Evolutionary conservation across 2,113 vertebrate genomes (phyloP).

Genomic region (Nibea coibor): DNA sequence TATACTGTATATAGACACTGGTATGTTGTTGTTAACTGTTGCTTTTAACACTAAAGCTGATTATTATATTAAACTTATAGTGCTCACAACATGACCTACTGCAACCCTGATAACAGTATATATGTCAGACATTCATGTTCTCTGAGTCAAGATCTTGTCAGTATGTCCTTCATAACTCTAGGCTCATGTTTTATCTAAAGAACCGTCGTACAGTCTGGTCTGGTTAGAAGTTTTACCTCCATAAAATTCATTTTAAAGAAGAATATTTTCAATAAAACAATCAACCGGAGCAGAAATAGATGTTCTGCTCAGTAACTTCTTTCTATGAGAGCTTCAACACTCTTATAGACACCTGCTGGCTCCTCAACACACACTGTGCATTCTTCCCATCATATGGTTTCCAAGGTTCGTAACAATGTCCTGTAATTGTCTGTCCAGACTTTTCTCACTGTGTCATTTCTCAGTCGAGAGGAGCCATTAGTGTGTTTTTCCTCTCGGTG

Average conservation of each 20-base stretch:
- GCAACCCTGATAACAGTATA: neutral
- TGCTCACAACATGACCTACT: too few relatives aligned
- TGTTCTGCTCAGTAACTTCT: constrained; percentile 1
- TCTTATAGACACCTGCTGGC: constrained; percentile 20
- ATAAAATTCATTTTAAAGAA: neutral
- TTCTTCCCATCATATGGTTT: constrained; percentile 15
- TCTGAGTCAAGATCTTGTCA: neutral
- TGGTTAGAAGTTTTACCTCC: neutral
- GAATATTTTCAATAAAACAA: neutral
- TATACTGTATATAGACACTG: too few relatives aligned
- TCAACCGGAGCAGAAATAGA: neutral
- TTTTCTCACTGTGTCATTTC: constrained; percentile 15
- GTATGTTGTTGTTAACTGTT: too few relatives aligned
- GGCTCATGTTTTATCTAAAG: neutral
- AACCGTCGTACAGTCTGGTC: neutral
- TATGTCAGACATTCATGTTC: neutral
- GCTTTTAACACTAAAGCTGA: too few relatives aligned
- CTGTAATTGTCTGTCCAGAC: constrained; percentile 24
- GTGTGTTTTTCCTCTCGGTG: constrained; percentile 17
- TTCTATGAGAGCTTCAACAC: constrained; percentile 10
- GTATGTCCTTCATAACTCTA: neutral
- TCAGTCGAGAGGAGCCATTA: constrained; percentile 27
- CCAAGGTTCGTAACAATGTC: constrained; percentile 1
- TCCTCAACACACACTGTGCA: neutral
- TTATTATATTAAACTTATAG: too few relatives aligned